Base-by-base conservation (phyloP, 2,113 vertebrate genomes). In the Mirza zaza region DNA sequence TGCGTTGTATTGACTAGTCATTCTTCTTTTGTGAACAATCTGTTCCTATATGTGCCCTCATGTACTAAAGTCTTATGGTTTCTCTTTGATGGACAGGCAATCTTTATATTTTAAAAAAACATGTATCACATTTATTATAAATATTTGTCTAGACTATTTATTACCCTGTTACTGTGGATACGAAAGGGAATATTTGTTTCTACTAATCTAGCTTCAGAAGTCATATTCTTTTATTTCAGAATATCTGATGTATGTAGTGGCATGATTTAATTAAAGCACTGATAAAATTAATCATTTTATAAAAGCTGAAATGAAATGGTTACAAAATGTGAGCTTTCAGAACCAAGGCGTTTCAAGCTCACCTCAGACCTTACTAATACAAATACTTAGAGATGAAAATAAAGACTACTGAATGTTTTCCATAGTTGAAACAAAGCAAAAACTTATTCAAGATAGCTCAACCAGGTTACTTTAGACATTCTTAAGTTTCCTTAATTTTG, bases 341-440 rank as follows among this genome's bases (percentile, higher is more conserved):
- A 97, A 90, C 94, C 13, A 90, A 83, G 14, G 1, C 59, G 50
- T 65, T 88, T 91, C 17, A 52, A 87, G 36, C n/a, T 57, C 8
- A 76, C 25, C n/a, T 92, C 32, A 34, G 61, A 94, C 23, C 10
- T 73, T 50, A 87, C 15, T 20, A 84, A 21, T 7, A 81, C 13
- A 85, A n/a, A n/a, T n/a, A 76, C 9, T 88, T 52, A 95, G 29
- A 87, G 34, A 48, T 50, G 25, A 27, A 14, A 65, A 57, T 83
- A 65, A 91, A 36, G 27, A 42, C 18, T 76, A 2, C 4, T 79
- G 23, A 92, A 75, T 70, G 20, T 7, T 77, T 96, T 73, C 70
- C 48, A 57, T 50, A 90, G 36, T 95, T 91, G 11, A 94, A 89
- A 80, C 39, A 85, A 94, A 45, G 20, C 48, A 96, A 92, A 95